phyloP scores from a whole-genome alignment of 2,797 vertebrate genomes.

The Neoniphon sammara region DNA sequence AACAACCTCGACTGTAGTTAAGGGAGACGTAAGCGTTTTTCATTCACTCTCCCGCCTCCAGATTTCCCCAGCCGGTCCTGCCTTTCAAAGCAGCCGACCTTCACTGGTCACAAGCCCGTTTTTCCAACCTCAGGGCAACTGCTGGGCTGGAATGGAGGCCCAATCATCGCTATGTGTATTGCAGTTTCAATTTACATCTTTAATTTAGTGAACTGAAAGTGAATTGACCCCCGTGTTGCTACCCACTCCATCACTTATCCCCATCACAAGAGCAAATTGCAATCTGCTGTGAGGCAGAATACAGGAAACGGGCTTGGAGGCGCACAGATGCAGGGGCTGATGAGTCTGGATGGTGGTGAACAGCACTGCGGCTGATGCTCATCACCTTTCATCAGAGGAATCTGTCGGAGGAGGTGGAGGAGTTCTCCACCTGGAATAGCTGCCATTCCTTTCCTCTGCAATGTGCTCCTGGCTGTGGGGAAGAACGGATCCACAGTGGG shows the following conservation, averaged over 20 bases:
- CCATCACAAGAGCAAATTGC: slow-evolving; percentile 72
- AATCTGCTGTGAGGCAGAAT: slow-evolving; percentile 58
- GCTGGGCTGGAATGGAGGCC: slow-evolving; percentile 43
- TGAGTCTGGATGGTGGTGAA: slow-evolving; percentile 39
- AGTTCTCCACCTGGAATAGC: slow-evolving; percentile 68
- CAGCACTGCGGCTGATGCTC: slow-evolving; percentile 41
- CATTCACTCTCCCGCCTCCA: slow-evolving; percentile 41
- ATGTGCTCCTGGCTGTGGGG: slow-evolving; percentile 26
- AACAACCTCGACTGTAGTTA: slow-evolving; percentile 41
- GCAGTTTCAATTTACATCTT: slow-evolving; percentile 70
- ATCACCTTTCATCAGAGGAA: slow-evolving; percentile 61
- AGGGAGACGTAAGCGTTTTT: slow-evolving; percentile 47
- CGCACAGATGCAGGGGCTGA: slow-evolving; percentile 58
- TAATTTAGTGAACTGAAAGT: slow-evolving; percentile 66
- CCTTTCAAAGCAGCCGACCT: slow-evolving; percentile 46
- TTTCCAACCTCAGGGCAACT: slow-evolving; percentile 45
- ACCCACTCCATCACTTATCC: slow-evolving; percentile 53
- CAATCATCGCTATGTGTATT: slow-evolving; percentile 44
- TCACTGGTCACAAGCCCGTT: slow-evolving; percentile 30
- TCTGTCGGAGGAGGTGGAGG: slow-evolving; percentile 53
- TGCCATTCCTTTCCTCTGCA: slow-evolving; percentile 49
- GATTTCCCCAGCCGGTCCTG: slow-evolving; percentile 45
- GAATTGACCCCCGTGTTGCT: slow-evolving; percentile 67
- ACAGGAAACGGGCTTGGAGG: slow-evolving; percentile 73
- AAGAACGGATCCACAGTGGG: slow-evolving; percentile 30